phyloP scores from a whole-genome alignment of 2,113 vertebrate species.

The Aythya baeri region DNA sequence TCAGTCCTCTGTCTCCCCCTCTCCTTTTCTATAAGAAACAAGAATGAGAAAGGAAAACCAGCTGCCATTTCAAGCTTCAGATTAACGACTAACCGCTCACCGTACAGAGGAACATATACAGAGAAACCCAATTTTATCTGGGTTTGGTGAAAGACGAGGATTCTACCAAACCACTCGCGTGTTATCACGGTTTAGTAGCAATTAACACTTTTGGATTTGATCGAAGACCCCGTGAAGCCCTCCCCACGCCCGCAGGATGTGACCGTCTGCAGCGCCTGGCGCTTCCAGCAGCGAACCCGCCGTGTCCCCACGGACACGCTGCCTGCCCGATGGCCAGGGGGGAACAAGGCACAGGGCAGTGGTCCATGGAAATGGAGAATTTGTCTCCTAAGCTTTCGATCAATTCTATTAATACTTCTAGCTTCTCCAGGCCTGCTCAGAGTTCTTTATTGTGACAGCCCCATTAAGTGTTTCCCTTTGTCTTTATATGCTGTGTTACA shows the following conservation, averaged over 20 bases:
- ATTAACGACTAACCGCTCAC: not conserved
- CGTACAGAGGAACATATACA: not conserved
- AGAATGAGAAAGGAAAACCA: not conserved
- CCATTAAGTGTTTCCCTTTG: not conserved
- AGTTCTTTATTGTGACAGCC: not conserved
- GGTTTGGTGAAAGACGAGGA: not conserved
- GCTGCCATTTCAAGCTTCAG: not conserved
- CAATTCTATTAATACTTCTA: not conserved
- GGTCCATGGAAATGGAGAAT: not conserved
- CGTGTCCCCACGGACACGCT: not conserved
- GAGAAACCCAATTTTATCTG: not conserved
- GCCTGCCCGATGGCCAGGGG: not conserved
- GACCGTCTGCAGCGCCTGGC: fast-evolving
- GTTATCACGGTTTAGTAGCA: fast-evolving
- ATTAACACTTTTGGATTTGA: slow-evolving; percentile 2
- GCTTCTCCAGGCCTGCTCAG: not conserved
- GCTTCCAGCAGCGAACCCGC: not conserved
- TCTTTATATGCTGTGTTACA: not conserved
- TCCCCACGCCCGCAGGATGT: not conserved
- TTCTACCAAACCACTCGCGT: not conserved
- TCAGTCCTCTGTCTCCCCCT: slow-evolving; percentile 9
- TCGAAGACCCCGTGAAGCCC: not conserved
- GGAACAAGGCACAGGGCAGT: not conserved
- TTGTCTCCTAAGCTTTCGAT: not conserved
- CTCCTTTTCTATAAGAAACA: not conserved